These are phyloP conservation scores for Cyphomyrus plagiostoma DNA, from an alignment of 2,113 vertebrate species.

Conservation along the genomic window DNA sequence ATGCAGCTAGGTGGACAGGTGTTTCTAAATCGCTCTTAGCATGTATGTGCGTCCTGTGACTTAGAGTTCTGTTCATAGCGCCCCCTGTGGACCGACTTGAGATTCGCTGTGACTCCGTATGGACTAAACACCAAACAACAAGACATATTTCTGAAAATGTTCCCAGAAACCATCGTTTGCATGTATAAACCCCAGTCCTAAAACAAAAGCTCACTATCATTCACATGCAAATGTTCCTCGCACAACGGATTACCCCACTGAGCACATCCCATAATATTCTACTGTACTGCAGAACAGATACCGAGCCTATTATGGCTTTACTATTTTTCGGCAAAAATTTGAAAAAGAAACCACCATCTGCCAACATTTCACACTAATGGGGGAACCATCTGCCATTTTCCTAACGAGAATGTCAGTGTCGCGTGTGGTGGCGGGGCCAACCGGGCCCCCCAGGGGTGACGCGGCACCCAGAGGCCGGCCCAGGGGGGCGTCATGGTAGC, in stretches of 20 bases:
- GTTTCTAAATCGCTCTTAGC: background rate
- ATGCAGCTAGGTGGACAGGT: background rate
- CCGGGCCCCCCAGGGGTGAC: background rate
- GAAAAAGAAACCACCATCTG: constrained; percentile 11
- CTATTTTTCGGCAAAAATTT: background rate
- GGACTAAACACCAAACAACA: background rate
- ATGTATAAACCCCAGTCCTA: background rate
- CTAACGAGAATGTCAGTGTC: background rate
- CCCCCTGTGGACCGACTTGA: background rate
- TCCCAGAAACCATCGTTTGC: background rate
- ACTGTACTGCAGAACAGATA: background rate
- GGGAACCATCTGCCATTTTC: constrained; percentile 13
- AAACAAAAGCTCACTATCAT: background rate
- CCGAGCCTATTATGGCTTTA: background rate
- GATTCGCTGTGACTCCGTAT: background rate
- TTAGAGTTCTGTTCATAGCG: background rate
- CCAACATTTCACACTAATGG: constrained; percentile 12
- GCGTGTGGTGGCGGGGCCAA: background rate
- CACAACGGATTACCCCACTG: background rate
- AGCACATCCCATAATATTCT: background rate
- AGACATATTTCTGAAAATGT: background rate
- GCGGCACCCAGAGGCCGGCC: background rate
- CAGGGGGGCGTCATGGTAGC: background rate
- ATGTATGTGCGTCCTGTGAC: background rate
- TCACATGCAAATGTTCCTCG: background rate